Evolutionary conservation across 2,797 vertebrate species (phyloP).

Genomic region (Girardinus metallicus): DNA sequence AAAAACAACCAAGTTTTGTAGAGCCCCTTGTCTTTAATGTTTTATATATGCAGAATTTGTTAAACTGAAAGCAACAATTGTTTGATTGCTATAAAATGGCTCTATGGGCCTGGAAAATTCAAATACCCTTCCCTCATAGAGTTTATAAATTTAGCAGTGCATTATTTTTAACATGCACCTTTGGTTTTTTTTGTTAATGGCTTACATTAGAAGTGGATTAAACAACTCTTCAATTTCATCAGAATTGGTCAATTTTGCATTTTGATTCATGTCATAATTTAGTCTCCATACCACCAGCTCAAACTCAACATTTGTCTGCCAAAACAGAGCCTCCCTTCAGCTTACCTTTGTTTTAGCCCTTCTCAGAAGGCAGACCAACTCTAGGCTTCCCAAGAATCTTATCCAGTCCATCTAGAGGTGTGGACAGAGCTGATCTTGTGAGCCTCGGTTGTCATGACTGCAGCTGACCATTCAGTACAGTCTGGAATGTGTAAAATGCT

Average conservation of each 20-base stretch:
- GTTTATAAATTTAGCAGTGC: no score
- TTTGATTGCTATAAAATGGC: no score
- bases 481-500: constrained; percentile 2
- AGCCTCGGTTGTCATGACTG: not conserved
- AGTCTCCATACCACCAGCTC: not conserved
- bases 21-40: no score
- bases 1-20: no score
- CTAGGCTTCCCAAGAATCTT: not conserved
- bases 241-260: not conserved
- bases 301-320: not conserved
- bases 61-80: no score
- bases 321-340: not conserved
- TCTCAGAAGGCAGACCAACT: not conserved
- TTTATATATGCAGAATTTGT: no score
- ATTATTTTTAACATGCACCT: no score
- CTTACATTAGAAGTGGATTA: no score
- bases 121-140: no score
- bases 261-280: not conserved
- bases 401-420: not conserved
- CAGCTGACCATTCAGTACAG: not conserved
- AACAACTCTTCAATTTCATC: no score
- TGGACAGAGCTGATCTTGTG: not conserved
- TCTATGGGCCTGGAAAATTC: no score
- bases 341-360: not conserved
- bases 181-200: no score